Base-by-base conservation (phyloP, 2,797 vertebrate genomes). In the Micrastur ruficollis region DNA sequence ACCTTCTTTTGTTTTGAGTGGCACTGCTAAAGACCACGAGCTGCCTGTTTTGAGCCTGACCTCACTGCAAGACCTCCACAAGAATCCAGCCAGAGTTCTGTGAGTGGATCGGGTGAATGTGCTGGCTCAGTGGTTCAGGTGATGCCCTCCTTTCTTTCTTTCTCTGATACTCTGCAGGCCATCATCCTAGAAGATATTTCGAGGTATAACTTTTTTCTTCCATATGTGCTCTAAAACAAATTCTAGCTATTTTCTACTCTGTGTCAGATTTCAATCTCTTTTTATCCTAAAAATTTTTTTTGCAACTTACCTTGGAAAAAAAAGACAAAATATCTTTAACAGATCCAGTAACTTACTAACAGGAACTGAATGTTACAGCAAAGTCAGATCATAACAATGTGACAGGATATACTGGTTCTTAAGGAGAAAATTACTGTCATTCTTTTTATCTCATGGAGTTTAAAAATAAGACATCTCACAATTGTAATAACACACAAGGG, bases 301-400 rank as follows among this genome's bases (percentile, higher is more conserved):
- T 62, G 1, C 14, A 81, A 63, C 15, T n/a, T 83, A 7, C 26
- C 12, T 70, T 56, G 20, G 71, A 36, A 26, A 61, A 58, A 25
- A 46, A 10, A 61, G 18, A 40, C 9, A 19, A 71, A 74, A 56
- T 0, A 14, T n/a, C 21, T 83, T 63, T 59, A 75, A n/a, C 42
- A 36, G 19, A 46, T 86, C 25, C 75, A 66, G 73, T 66, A 86
- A 89, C 83, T 72, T 58, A 26, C 44, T 74, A 63, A 70, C 81
- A 72, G 82, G 92, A 93, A 40, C 27, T 56, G 58, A 83, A 86
- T 91, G 76, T 89, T 85, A 93, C 6, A 55, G 62, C 56, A 70
- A 91, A 81, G 80, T 91, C 29, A 36, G 10, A 92, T 89, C 76
- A 61, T 88, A 95, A 89, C 80, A 88, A 46, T 91, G 26, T 91